Base-by-base conservation (phyloP, 2,888 invertebrate genomes). In the Cataglyphis cursor region DNA sequence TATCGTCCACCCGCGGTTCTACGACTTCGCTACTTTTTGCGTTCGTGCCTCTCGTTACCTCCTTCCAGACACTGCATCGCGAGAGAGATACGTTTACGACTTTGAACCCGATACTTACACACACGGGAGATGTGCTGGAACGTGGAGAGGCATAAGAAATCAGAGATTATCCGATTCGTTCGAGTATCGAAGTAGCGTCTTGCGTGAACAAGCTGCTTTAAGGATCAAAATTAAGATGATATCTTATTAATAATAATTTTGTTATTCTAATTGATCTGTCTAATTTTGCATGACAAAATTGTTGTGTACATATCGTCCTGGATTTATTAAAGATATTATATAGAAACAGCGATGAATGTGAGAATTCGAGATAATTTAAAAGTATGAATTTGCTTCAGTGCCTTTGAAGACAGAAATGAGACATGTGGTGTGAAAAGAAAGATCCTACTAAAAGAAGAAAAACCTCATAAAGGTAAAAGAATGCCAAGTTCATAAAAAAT, bases 21-120 rank as follows among this genome's bases (percentile, higher is more conserved):
- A 24, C 35, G 48, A 74, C 41, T 74, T 41, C 10, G 57, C 54
- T 18, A 61, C 65, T 28, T 61, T 70, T 57, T 38, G 8, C n/a
- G 41, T 62, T 80, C 54, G 62, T 83, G 48, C 41, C 10, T 62
- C 80, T 83, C 57, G 62, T 61, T 61, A 28, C 81, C 64, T 80
- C 44, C 38, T 54, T 41, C 57, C 35, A 72, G 44, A 51, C 62
- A 21, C 44, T 35, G 65, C 81, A n/a, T 76, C 59, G 51, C 65
- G 65, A 54, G 81, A 54, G 82, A 82, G 74, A 64, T 81, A 83
- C 85, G 78, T 89, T 89, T 87, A 84, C 81, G 84, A 86, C 82
- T 73, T 64, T 65, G 66, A 61, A 41, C 35, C 51, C 44, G 65
- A 54, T 35, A 57, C 41, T 59, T 78, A 1, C 44, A 59, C 68